These are phyloP conservation scores for Eristalis tenax DNA, from an alignment of 2,888 invertebrate species.

Conservation along the genomic window DNA sequence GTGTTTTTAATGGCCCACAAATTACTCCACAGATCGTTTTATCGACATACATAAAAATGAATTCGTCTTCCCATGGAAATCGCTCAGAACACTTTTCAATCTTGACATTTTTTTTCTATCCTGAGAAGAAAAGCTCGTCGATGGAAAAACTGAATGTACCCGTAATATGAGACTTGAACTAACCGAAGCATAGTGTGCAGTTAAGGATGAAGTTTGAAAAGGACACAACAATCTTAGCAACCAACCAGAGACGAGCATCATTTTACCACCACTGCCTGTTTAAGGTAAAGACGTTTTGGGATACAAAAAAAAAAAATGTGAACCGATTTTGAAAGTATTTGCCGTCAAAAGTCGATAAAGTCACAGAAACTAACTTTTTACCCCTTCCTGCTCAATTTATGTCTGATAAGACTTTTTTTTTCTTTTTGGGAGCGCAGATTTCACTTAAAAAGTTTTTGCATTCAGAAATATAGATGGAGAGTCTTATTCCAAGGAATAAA, in stretches of 20 bases:
- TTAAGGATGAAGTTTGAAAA: conserved; percentile 52
- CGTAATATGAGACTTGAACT: conserved; percentile 44
- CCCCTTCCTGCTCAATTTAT: conserved; percentile 32
- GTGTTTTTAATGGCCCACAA: conserved; percentile 51
- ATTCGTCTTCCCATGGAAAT: conserved; percentile 36
- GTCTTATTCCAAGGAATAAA: neutral
- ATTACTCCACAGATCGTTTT: conserved; percentile 62
- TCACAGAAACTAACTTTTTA: conserved; percentile 40
- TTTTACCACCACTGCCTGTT: conserved; percentile 28
- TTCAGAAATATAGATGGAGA: conserved; percentile 9
- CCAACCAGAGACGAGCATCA: conserved; percentile 39
- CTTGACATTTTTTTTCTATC: conserved; percentile 21
- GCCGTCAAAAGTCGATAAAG: conserved; percentile 48
- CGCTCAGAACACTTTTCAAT: conserved; percentile 37
- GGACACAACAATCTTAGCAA: conserved; percentile 44
- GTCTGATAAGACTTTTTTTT: conserved; percentile 10
- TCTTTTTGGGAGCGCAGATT: neutral
- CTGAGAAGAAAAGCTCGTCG: conserved; percentile 24
- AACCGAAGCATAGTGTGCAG: conserved; percentile 45
- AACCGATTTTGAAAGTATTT: conserved; percentile 36
- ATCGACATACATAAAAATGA: conserved; percentile 58
- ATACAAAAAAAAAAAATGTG: conserved; percentile 34
- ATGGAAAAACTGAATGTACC: conserved; percentile 56
- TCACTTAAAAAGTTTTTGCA: conserved; percentile 5
- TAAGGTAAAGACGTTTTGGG: neutral